Evolutionary conservation across 2,113 vertebrate species (phyloP), one percentile per base, ranked within the genome.

Genomic region (Clarias macrocephalus): DNA sequence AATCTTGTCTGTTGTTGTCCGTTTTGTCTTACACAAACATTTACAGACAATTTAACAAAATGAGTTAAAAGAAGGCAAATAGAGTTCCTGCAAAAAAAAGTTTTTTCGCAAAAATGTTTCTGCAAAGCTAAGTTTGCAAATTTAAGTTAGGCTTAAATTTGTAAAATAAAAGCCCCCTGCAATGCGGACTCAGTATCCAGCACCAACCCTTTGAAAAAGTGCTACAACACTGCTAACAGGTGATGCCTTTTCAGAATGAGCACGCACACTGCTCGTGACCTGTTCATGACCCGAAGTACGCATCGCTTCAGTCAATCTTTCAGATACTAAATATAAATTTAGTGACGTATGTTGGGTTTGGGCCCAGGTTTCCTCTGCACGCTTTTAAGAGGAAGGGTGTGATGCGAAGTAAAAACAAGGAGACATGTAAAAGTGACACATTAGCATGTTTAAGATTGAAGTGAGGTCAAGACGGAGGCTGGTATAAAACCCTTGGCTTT

Each of bases 121-220:
- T 57, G 23, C 33, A 77, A 88, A 66, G 82, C 83, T 28, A 56
- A 82, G n/a, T n/a, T n/a, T n/a, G n/a, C n/a, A n/a, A n/a, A n/a
- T n/a, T n/a, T n/a, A n/a, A n/a, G n/a, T n/a, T n/a, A n/a, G n/a
- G n/a, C n/a, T 42, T 88, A 52, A 83, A 89, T 85, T 59, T 30
- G 42, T 83, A 42, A 79, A 28, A 88, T 56, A 84, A 88, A 88
- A 75, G 42, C 18, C 11, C 33, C 65, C 25, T 83, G 82, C 57
- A 23, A 85, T 73, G 60, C 81, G 80, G 72, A 87, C 82, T 90
- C 84, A 70, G 80, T 33, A 60, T 37, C n/a, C 76, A 85, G 70
- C 33, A 62, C 73, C 13, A 75, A 42, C 72, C 19, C 10, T 9
- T 19, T 15, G 72, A 37, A 11, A 52, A 12, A 52, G 11, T 52